Percentiles rank a stretch among this genome's conserved stretches.
These are phyloP conservation scores for Ceramica pisi DNA, from an alignment of 2,888 invertebrate species.

Conservation along the genomic window DNA sequence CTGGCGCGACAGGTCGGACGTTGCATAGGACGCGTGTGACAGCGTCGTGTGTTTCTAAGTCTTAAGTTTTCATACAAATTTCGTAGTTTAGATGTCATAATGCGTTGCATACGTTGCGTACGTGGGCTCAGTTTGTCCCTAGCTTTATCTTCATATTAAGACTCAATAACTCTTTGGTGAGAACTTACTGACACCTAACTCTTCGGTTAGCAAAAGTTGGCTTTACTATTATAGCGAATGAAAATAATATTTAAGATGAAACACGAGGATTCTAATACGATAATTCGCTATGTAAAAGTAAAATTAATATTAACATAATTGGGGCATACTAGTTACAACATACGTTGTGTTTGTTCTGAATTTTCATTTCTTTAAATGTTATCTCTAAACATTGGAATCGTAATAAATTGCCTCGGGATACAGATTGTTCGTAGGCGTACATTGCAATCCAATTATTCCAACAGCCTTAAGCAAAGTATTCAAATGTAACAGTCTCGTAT, in stretches of 20 bases:
- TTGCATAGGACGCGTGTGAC: too few species aligned
- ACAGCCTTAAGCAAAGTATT: constrained; percentile 49
- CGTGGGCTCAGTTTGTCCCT: too few species aligned
- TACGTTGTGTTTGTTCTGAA: constrained; percentile 8
- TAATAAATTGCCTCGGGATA: constrained; percentile 48
- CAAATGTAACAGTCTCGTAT: constrained; percentile 40
- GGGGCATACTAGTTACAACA: constrained; percentile 12
- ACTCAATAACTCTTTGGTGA: too few species aligned
- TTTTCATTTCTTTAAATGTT: constrained; percentile 25
- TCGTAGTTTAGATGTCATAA: too few species aligned
- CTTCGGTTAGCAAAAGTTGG: too few species aligned
- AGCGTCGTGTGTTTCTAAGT: too few species aligned
- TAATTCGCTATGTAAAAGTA: not conserved
- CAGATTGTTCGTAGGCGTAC: constrained; percentile 20
- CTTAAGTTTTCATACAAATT: too few species aligned
- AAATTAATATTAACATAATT: not conserved
- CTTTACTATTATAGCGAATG: too few species aligned
- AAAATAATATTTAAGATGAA: constrained; percentile 1
- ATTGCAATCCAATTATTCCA: constrained; percentile 50
- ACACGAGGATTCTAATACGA: not conserved
- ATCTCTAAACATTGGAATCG: constrained; percentile 23
- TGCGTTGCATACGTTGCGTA: too few species aligned
- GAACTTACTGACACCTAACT: too few species aligned
- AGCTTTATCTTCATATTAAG: too few species aligned
- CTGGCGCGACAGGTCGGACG: too few species aligned